A percentile compares a stretch with the other conserved stretches of the same genome.
phyloP scores from a whole-genome alignment of 2,797 vertebrate genomes.

The Sebastes matsubarae region DNA sequence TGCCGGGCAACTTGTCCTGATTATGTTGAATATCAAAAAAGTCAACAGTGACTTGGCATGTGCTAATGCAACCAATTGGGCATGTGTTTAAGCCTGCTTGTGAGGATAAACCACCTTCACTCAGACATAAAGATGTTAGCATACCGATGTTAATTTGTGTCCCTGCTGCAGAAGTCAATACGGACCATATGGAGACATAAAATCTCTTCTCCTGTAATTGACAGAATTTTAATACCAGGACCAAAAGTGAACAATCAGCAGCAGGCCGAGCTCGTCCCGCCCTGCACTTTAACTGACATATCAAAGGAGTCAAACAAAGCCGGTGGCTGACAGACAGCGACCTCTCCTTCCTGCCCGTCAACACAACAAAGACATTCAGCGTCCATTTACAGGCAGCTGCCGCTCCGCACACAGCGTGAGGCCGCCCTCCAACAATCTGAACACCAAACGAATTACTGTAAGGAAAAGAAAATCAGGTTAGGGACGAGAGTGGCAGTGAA shows the following conservation, averaged over 20 bases:
- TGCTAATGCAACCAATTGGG: background rate
- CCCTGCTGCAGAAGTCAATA: constrained; percentile 11
- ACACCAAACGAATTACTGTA: constrained; percentile 57
- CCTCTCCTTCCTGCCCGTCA: constrained; percentile 60
- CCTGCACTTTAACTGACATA: constrained; percentile 34
- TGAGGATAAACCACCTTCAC: background rate
- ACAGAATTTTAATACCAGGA: constrained; percentile 24
- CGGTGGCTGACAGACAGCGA: constrained; percentile 53
- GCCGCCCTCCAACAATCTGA: constrained; percentile 3
- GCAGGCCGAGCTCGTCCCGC: constrained; percentile 1
- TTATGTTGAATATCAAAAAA: background rate
- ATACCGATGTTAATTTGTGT: background rate
- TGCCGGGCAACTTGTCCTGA: background rate
- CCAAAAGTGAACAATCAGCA: constrained; percentile 20
- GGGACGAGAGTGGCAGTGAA: constrained; percentile 40
- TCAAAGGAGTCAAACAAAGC: constrained; percentile 46
- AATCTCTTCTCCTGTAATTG: constrained; percentile 16
- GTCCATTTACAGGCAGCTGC: constrained; percentile 63
- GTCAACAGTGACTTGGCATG: background rate
- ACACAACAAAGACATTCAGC: constrained; percentile 59
- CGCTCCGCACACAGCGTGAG: constrained; percentile 8
- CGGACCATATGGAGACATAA: constrained; percentile 37
- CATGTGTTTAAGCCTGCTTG: background rate
- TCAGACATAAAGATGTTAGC: background rate
- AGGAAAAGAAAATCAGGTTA: constrained; percentile 68